Evolutionary conservation across 2,797 vertebrate species (phyloP).

Genomic region (Antrozous pallidus): DNA sequence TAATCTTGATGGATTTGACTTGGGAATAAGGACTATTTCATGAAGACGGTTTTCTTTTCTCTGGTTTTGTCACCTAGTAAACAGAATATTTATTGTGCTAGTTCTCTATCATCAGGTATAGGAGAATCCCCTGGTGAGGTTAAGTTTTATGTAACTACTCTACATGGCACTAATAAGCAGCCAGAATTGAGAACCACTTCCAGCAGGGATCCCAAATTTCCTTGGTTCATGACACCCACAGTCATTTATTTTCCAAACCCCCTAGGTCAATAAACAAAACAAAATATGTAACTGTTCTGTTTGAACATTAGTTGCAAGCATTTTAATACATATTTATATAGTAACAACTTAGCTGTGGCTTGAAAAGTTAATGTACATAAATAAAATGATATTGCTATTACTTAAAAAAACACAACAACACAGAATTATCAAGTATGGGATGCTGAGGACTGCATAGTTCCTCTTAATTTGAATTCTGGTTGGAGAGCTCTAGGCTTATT

Average conservation of each 20-base stretch:
- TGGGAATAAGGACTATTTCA: neutral
- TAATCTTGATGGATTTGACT: neutral
- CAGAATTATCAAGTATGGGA: neutral
- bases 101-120: neutral
- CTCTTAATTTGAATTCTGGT: neutral
- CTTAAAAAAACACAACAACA: neutral
- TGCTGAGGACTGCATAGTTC: neutral
- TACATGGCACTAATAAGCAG: neutral
- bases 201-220: neutral
- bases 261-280: neutral
- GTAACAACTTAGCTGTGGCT: neutral
- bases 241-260: neutral
- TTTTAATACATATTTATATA: neutral
- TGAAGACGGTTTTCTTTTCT: neutral
- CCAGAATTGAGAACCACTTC: neutral
- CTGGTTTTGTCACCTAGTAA: neutral
- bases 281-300: neutral
- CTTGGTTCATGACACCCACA: neutral
- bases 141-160: constrained; percentile 1
- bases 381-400: neutral
- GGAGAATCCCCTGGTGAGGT: neutral
- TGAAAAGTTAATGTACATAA: neutral
- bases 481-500: neutral
- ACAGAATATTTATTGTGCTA: neutral
- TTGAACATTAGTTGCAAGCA: neutral